Conservation (phyloP, 2,888 invertebrate genomes). For the Deilephila elpenor region DNA sequence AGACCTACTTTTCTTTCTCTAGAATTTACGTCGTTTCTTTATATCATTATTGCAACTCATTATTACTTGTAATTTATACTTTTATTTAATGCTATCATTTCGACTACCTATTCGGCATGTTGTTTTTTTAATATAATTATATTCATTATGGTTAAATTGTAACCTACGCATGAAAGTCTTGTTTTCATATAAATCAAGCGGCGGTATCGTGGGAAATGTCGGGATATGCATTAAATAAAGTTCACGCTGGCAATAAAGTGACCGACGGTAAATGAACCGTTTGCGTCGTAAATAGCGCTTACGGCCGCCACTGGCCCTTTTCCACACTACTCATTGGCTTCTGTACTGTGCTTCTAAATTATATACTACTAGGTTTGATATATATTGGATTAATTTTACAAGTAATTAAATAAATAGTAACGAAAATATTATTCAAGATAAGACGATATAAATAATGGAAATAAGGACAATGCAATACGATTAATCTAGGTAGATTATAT, state of each 20-base stretch:
- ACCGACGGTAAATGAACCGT: constrained; percentile 71
- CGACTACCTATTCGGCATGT: neutral
- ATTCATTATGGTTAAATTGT: too few relatives aligned
- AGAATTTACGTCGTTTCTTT: constrained; percentile 9
- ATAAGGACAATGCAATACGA: too few relatives aligned
- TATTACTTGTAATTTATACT: neutral
- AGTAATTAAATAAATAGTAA: neutral
- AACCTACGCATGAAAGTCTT: neutral
- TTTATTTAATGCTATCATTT: neutral
- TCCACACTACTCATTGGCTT: constrained; percentile 49
- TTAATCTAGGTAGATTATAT: too few relatives aligned
- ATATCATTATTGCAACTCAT: neutral
- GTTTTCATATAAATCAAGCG: constrained; percentile 32
- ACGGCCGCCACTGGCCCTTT: constrained; percentile 61
- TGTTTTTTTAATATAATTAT: neutral
- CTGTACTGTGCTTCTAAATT: constrained; percentile 41
- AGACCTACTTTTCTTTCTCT: constrained; percentile 19
- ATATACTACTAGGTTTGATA: neutral
- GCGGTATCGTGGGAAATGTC: constrained; percentile 36
- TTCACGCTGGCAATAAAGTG: constrained; percentile 63
- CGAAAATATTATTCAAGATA: neutral
- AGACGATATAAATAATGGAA: too few relatives aligned
- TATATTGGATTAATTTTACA: neutral
- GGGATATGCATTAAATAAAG: constrained; percentile 62
- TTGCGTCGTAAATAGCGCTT: constrained; percentile 70